Evolutionary conservation across 1,140 invertebrate species (phyloP), one percentile per base, ranked within the genome.

Genomic region (Drosophila cardini): DNA sequence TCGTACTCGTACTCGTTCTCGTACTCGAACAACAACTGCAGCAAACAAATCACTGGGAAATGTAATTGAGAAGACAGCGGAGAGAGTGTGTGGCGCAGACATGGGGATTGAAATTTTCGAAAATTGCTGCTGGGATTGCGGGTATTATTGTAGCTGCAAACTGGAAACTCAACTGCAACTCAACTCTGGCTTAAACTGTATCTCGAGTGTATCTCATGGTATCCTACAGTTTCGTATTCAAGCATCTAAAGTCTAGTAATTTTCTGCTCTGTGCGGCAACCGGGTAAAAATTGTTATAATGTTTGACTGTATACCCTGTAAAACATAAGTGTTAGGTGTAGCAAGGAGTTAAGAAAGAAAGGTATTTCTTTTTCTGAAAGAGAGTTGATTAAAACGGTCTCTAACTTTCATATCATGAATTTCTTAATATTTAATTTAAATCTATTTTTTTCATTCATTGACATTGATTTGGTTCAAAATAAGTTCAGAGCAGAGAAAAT

Each of bases 61-160:
- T 73, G 64, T 69, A 73, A 68, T 68, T 60, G 63, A 60, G 56
- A 60, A 42, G 46, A 36, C 40, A 50, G n/a, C 26, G 16, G 5
- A 16, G 5, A 16, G 36, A 36, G 26, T 10, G 43, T 7, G 48
- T 11, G 48, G 18, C n/a, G 52, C 34, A 15, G 21, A 52, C 13
- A 43, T 15, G 15, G 63, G 70, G 57, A 62, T 52, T 72, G 57
- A 70, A 69, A 70, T 87, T 87, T 87, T 87, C 21, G 60, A 87
- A 87, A 87, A 87, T 87, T 87, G 84, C 84, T 89, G 77, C 73
- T 83, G 84, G 84, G 84, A 87, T 89, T 87, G 79, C 83, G 83
- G 72, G 79, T 77, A 87, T 79, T 85, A 76, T 80, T 81, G 75
- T 57, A 80, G 82, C 40, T 61, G 56, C 9, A 34, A 43, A 55